Base-by-base conservation (phyloP, 2,888 invertebrate genomes). In the Xanthorhoe designata region DNA sequence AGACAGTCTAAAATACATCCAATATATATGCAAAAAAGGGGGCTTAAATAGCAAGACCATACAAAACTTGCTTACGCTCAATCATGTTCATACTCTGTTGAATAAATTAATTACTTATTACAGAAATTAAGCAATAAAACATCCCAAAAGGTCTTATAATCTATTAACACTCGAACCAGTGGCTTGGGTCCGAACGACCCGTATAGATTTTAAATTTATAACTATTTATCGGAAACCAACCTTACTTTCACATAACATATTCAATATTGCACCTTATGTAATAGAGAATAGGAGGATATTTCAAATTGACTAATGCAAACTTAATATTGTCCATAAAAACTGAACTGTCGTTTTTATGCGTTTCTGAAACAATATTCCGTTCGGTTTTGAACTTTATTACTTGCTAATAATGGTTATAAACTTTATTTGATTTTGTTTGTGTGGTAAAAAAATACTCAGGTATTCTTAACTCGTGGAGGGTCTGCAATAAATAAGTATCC, bases 401-500 rank as follows among this genome's bases (percentile, higher is more conserved):
- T 49, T 17, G 0, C 0, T 0, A 0, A 64, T 79, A 84, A 70
- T 64, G 18, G 45, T 0, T 53, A 35, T 56, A 69, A 64, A 70
- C 71, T 74, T 71, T 74, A 69, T 62, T 10, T 13, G 15, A 8
- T 18, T 5, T 3, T 35, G 55, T 47, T 7, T n/a, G 19, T 49
- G 62, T 53, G 38, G 59, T 59, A 62, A 64, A 57, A 69, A 69
- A 74, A 75, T 73, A 71, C 70, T 73, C 83, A 86, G 86, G 87
- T 88, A 89, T 89, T 85, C 82, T 79, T 86, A 84, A 84, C 79
- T 73, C 86, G 90, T 75, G 88, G 90, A 85, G 89, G 92, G 92
- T 91, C 92, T 74, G 82, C 78, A 85, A 92, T 92, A 93, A 91
- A 92, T 92, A 90, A 92, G 88, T 90, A 91, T 89, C 88, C 84